Percentiles rank a stretch among this genome's conserved stretches.
These are phyloP conservation scores for Gastracanthus pulcherrimus DNA, from an alignment of 2,888 invertebrate species.

Conservation along the genomic window DNA sequence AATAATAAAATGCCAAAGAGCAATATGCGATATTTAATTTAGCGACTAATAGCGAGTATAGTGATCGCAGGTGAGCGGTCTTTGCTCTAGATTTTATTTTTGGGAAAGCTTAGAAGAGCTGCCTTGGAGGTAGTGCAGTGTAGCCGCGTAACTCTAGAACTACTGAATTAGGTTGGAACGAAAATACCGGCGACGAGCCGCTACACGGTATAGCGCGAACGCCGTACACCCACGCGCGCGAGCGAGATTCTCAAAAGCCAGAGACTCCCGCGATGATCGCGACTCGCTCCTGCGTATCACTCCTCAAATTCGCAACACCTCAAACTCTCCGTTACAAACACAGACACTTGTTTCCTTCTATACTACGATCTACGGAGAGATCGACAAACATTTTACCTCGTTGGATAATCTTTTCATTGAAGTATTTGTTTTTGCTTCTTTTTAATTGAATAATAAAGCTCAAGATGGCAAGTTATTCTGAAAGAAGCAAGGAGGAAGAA, in stretches of 20 bases:
- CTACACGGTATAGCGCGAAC: no score
- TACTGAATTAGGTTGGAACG: slow-evolving; percentile 76
- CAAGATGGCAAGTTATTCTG: not conserved
- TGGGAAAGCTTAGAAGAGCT: slow-evolving; percentile 65
- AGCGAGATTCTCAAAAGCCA: no score
- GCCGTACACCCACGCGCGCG: not conserved
- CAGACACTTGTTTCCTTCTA: no score
- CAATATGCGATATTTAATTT: not conserved
- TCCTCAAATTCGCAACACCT: no score
- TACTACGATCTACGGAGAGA: no score
- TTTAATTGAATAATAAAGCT: slow-evolving; percentile 19
- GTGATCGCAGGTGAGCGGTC: slow-evolving; percentile 47
- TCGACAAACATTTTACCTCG: no score
- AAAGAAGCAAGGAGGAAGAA: not conserved
- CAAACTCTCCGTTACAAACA: no score
- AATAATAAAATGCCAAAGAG: not conserved
- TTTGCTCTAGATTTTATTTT: slow-evolving; percentile 76
- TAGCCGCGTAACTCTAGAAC: slow-evolving; percentile 73
- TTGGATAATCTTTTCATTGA: no score
- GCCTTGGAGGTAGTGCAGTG: slow-evolving; percentile 42
- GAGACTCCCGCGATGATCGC: no score
- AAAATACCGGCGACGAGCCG: slow-evolving; percentile 68
- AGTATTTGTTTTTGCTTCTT: no score
- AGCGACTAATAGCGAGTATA: not conserved
- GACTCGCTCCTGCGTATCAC: no score